Conservation (phyloP, 2,797 vertebrate species). For the Sciurus vulgaris region DNA sequence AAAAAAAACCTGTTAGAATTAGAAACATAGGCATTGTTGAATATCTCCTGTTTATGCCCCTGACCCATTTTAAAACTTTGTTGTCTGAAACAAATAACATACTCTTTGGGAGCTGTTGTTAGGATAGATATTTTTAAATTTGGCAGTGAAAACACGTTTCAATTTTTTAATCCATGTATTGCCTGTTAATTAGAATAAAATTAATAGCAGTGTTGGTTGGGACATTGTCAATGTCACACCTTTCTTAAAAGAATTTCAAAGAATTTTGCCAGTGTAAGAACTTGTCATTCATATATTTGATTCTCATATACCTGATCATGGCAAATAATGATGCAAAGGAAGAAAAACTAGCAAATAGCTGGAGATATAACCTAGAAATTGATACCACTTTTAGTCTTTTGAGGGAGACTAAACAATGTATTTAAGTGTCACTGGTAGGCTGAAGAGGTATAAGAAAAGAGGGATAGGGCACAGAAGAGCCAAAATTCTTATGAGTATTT, state of each 20-base stretch:
- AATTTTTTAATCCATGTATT: conserved; percentile 18
- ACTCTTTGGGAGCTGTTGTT: conserved; percentile 43
- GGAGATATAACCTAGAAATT: conserved; percentile 35
- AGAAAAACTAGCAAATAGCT: conserved; percentile 46
- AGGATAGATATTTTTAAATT: conserved; percentile 51
- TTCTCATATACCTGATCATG: conserved; percentile 33
- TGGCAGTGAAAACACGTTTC: conserved; percentile 48
- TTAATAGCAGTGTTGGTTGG: conserved; percentile 25
- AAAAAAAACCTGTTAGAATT: conserved; percentile 9
- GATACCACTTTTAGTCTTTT: conserved; percentile 52
- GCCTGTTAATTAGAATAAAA: conserved; percentile 59
- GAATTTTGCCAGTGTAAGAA: conserved; percentile 21
- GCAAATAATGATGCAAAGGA: conserved; percentile 54
- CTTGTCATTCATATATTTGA: conserved; percentile 30
- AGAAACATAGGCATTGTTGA: conserved; percentile 37
- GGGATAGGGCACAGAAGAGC: neutral
- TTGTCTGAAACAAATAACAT: conserved; percentile 39
- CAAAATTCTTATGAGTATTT: conserved; percentile 36
- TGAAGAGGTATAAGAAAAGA: conserved; percentile 37
- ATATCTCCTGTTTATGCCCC: neutral
- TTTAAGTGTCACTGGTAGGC: conserved; percentile 43
- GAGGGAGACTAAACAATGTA: conserved; percentile 15
- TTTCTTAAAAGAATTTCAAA: conserved; percentile 67
- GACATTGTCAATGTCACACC: neutral
- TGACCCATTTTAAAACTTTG: conserved; percentile 16